These are phyloP conservation scores for Drosophila antonietae DNA, from an alignment of 2,888 invertebrate species.

Conservation along the genomic window DNA sequence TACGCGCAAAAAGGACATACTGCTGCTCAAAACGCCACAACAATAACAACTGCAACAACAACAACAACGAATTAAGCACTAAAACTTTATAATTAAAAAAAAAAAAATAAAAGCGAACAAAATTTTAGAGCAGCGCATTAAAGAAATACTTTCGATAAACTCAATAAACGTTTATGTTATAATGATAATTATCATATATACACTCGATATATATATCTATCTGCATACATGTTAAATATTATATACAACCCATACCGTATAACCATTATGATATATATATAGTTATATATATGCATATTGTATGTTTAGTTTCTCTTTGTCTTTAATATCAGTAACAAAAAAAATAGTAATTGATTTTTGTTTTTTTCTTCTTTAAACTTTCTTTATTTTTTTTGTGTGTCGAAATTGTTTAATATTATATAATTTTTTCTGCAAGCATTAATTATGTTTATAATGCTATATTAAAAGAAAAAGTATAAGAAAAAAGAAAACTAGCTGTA, in stretches of 20 bases:
- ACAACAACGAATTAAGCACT: slow-evolving; percentile 32
- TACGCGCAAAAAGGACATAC: slow-evolving; percentile 83
- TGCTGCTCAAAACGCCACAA: slow-evolving; percentile 74
- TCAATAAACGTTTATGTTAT: slow-evolving; percentile 65
- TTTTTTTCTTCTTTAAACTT: slow-evolving; percentile 31
- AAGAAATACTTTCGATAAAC: slow-evolving; percentile 37
- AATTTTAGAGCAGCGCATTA: slow-evolving; percentile 25
- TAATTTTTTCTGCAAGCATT: slow-evolving; percentile 52
- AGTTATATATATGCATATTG: slow-evolving; percentile 38
- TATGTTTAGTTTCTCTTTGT: slow-evolving; percentile 59
- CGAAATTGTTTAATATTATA: slow-evolving; percentile 60
- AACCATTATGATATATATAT: slow-evolving; percentile 58
- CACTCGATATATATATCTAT: slow-evolving; percentile 45
- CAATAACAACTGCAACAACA: slow-evolving; percentile 49
- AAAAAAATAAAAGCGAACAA: slow-evolving; percentile 31
- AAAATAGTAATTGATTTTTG: slow-evolving; percentile 28
- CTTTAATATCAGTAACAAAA: slow-evolving; percentile 15
- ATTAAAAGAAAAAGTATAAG: slow-evolving; percentile 2
- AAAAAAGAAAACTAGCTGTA: slow-evolving; percentile 42
- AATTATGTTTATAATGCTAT: slow-evolving; percentile 32
- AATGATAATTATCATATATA: slow-evolving; percentile 70
- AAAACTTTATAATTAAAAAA: slow-evolving; percentile 27
- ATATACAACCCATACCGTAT: slow-evolving; percentile 56
- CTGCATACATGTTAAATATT: slow-evolving; percentile 59
- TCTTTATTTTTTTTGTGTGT: slow-evolving; percentile 51